Percentiles rank a stretch among this genome's conserved stretches.
Evolutionary conservation across 2,888 invertebrate species (phyloP).

Genomic region (Strigamia crassipes): DNA sequence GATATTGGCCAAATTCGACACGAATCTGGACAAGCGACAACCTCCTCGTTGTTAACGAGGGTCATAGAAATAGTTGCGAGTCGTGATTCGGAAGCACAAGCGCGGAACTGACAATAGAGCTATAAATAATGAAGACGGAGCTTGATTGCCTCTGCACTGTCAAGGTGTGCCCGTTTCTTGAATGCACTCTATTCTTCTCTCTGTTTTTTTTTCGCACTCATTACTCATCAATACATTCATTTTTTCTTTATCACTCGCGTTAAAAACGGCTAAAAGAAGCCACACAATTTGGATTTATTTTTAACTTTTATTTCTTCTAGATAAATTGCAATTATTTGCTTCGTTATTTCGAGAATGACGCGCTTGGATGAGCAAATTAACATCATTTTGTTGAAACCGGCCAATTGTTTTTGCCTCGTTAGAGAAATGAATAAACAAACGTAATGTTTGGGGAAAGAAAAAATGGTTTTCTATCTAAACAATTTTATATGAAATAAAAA

Average conservation of each 20-base stretch:
- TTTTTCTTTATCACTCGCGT: no score
- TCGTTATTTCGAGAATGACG: no score
- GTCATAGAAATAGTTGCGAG: not conserved
- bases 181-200: slow-evolving; percentile 10
- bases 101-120: slow-evolving; percentile 8
- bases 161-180: not conserved
- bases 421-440: not conserved
- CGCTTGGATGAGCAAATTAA: no score
- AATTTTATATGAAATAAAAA: slow-evolving; percentile 1
- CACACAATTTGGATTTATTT: no score
- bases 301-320: no score
- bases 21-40: not conserved
- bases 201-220: no score
- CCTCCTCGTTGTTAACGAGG: not conserved
- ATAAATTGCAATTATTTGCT: no score
- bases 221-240: no score
- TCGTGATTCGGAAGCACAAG: slow-evolving; percentile 29
- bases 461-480: not conserved
- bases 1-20: no score
- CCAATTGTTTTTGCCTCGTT: not conserved
- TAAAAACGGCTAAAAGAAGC: no score
- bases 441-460: not conserved
- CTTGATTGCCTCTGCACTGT: slow-evolving; percentile 7
- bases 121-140: slow-evolving; percentile 25
- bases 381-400: not conserved